Conservation (phyloP, 1,140 invertebrate genomes). For the Phortica variegata region DNA sequence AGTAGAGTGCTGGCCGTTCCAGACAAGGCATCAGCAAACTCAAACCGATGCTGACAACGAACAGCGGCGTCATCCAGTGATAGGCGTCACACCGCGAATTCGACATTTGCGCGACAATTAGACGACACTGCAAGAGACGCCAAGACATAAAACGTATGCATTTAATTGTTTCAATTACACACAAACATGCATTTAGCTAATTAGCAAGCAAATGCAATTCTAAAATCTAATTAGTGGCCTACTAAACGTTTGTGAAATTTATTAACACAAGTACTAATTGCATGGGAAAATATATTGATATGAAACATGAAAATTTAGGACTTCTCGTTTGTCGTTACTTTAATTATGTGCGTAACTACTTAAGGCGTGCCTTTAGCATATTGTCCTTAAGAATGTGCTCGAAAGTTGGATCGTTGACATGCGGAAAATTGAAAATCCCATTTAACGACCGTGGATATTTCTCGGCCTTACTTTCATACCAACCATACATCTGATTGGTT, state of each 20-base stretch:
- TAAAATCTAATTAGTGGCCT: too few species aligned
- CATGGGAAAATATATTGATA: too few species aligned
- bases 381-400: constrained; percentile 18
- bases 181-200: too few species aligned
- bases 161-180: too few species aligned
- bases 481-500: constrained; percentile 36
- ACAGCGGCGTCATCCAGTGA: constrained; percentile 80
- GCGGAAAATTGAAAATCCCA: constrained; percentile 37
- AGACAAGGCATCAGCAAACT: constrained; percentile 63
- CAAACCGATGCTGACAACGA: constrained; percentile 60
- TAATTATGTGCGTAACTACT: neutral
- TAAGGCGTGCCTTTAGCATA: neutral
- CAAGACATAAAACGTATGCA: too few species aligned
- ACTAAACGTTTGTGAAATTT: too few species aligned
- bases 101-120: constrained; percentile 98
- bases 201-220: too few species aligned
- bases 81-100: constrained; percentile 80
- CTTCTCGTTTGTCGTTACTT: neutral
- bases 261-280: too few species aligned
- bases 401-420: constrained; percentile 32
- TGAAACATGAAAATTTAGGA: too few species aligned
- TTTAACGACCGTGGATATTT: constrained; percentile 30
- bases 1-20: constrained; percentile 74
- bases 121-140: constrained; percentile 71
- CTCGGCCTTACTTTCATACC: constrained; percentile 33